Percentiles rank a stretch among this genome's conserved stretches.
Evolutionary conservation across 2,113 vertebrate species (phyloP).

Genomic region (Cervus canadensis): DNA sequence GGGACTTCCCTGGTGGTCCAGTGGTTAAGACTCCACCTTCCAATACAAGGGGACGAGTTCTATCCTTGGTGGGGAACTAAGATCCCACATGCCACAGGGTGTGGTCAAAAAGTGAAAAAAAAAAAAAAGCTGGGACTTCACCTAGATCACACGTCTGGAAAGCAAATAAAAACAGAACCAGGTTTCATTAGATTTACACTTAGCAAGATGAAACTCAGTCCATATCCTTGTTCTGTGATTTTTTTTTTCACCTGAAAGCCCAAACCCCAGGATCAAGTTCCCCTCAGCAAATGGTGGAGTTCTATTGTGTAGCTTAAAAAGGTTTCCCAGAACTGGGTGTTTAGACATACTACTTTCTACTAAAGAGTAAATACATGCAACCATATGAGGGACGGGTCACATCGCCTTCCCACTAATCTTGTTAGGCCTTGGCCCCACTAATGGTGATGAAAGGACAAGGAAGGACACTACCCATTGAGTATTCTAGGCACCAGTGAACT

Average conservation of each 20-base stretch:
- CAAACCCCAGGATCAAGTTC: conserved; percentile 23
- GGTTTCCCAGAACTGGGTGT: not conserved
- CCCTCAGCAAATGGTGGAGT: not conserved
- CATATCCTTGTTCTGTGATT: not conserved
- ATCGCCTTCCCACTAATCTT: not conserved
- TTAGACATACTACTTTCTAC: not conserved
- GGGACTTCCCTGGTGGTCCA: not conserved
- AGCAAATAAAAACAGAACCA: conserved; percentile 30
- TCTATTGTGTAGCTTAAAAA: not conserved
- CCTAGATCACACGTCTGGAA: conserved; percentile 31
- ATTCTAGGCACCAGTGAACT: not conserved
- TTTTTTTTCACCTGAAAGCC: not conserved
- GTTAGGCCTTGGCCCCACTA: not conserved
- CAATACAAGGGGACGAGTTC: not conserved
- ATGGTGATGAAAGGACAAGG: not conserved
- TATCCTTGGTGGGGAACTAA: not conserved
- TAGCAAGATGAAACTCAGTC: not conserved
- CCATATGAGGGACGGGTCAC: not conserved
- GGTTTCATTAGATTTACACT: not conserved
- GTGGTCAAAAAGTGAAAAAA: not conserved
- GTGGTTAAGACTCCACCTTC: not conserved
- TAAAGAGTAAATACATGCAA: not conserved
- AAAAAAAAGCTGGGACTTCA: conserved; percentile 4
- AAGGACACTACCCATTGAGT: not conserved
- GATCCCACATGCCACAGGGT: not conserved